Evolutionary conservation across 1,140 invertebrate species (phyloP), one percentile per base, ranked within the genome.

Genomic region (Zaprionus inermis): DNA sequence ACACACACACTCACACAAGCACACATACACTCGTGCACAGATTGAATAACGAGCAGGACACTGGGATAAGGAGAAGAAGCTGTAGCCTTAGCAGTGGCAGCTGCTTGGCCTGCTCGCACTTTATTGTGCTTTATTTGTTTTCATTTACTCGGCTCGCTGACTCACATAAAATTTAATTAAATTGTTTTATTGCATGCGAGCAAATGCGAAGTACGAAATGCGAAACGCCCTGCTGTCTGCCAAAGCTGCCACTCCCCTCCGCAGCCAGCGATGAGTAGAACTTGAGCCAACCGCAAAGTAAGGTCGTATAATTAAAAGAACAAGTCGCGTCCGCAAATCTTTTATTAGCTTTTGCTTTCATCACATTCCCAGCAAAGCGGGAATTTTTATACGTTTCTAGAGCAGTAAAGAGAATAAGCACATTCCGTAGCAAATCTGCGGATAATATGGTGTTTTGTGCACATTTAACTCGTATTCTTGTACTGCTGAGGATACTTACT

Each of bases 51-150:
- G 20, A 14, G 18, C 34, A 61, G n/a, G 20, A 58, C 41, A 65
- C 52, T 56, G 28, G 22, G 36, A 30, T 36, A 52, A 28, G 24
- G 14, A 32, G n/a, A 30, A 30, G 51, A 9, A 18, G 12, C n/a
- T 16, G 41, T 14, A 38, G 44, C n/a, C 44, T 18, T 10, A 18
- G 44, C 44, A 59, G 55, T 76, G 80, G 55, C 81, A 83, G 70
- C 67, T 84, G 80, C 66, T 76, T 63, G 38, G 68, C 55, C 64
- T 41, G 30, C 57, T 70, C 63, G 72, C 72, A 79, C 72, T 73
- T 84, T 76, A 83, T 83, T 84, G 80, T 80, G 81, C 68, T 84
- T 83, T 83, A 83, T 84, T 84, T 70, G 81, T 76, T 83, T 83
- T 83, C 80, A 83, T 83, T 79, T 79, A 66, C 76, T 80, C 36